These are phyloP conservation scores for Bubo bubo DNA, from an alignment of 2,113 vertebrate species.

Conservation along the genomic window DNA sequence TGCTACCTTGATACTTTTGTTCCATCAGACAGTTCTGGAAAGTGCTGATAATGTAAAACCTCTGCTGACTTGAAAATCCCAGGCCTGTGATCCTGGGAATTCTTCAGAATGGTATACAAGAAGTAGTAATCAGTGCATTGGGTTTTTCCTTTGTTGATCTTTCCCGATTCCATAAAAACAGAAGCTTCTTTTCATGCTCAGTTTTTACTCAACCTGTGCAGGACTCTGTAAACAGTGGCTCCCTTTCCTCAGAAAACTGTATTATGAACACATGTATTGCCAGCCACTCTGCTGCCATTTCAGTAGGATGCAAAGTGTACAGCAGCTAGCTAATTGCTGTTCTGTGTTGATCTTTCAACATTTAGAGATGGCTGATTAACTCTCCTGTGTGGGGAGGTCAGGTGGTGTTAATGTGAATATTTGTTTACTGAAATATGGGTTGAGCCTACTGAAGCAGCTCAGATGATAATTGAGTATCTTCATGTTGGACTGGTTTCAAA, in stretches of 20 bases:
- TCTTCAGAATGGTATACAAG: not conserved
- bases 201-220: not conserved
- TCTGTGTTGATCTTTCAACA: not conserved
- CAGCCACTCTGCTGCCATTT: not conserved
- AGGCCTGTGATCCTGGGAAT: not conserved
- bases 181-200: not conserved
- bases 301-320: not conserved
- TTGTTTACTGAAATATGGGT: not conserved
- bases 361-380: not conserved
- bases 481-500: not conserved
- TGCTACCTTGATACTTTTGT: not conserved
- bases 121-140: not conserved
- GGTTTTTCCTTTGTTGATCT: not conserved
- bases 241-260: not conserved
- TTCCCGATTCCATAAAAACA: not conserved
- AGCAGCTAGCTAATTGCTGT: not conserved
- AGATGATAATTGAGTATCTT: not conserved
- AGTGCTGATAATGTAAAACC: not conserved
- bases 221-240: not conserved
- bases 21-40: not conserved
- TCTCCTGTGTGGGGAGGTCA: fast-evolving
- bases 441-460: not conserved
- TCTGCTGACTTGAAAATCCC: not conserved
- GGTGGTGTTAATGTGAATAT: not conserved
- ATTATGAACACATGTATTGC: not conserved